Evolutionary conservation across 2,888 invertebrate species (phyloP).

Genomic region (Rhodophaea formosa): DNA sequence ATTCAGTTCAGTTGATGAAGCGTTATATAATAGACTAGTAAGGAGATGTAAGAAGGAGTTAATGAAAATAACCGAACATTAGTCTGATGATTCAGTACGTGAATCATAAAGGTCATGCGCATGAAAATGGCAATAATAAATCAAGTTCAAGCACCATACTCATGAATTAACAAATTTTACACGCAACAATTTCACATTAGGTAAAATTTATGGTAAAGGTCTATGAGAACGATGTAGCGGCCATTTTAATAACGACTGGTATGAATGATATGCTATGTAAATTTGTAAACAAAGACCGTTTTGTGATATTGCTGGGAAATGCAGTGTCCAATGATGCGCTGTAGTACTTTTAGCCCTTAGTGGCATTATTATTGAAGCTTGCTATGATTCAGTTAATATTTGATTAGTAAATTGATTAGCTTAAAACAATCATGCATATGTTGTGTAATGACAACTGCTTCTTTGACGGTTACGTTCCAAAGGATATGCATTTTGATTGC

Average conservation of each 20-base stretch:
- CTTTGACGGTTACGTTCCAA: no score
- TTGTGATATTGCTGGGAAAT: neutral
- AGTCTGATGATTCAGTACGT: no score
- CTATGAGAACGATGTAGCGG: conserved; percentile 29
- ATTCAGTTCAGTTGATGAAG: no score
- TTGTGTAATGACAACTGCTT: no score
- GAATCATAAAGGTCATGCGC: no score
- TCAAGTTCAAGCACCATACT: neutral
- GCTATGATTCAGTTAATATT: no score
- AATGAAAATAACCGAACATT: no score
- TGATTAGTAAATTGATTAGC: no score
- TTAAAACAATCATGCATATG: no score
- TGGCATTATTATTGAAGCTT: conserved; percentile 1
- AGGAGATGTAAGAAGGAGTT: no score
- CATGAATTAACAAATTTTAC: conserved; percentile 26
- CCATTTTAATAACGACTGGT: conserved; percentile 32
- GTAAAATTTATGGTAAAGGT: conserved; percentile 37
- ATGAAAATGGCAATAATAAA: neutral
- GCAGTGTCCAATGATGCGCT: neutral
- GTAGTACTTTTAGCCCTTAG: neutral
- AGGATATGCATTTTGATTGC: no score
- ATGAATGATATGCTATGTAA: conserved; percentile 36
- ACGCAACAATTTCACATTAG: conserved; percentile 41
- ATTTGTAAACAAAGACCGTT: conserved; percentile 22
- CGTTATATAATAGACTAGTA: no score